Conservation (phyloP, 2,113 vertebrate species). For the Antennarius striatus region DNA sequence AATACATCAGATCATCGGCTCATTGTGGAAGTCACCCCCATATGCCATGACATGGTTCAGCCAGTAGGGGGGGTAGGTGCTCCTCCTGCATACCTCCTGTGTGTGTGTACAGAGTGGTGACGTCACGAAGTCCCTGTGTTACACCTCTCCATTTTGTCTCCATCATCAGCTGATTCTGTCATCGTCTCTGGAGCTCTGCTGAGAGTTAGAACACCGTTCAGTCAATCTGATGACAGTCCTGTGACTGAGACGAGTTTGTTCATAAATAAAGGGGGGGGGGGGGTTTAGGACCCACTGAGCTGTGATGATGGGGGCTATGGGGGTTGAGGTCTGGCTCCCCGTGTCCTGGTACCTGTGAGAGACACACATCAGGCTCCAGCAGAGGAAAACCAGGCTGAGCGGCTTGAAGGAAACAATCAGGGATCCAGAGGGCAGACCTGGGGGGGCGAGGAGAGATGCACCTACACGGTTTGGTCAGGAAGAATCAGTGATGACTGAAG, state of each 20-base stretch:
- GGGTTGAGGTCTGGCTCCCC: conserved; percentile 13
- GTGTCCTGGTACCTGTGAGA: conserved; percentile 22
- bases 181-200: too few species aligned
- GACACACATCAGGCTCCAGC: conserved; percentile 46
- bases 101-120: neutral
- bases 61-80: conserved; percentile 78
- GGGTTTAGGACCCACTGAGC: conserved; percentile 42
- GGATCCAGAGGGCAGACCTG: conserved; percentile 9
- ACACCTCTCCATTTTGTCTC: too few species aligned
- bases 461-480: neutral
- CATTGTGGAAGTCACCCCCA: neutral
- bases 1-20: too few species aligned
- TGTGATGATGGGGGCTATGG: conserved; percentile 20
- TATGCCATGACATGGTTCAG: conserved; percentile 46
- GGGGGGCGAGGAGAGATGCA: neutral
- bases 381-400: conserved; percentile 47
- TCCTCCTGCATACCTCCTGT: conserved; percentile 39
- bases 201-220: neutral
- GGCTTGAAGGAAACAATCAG: conserved; percentile 55
- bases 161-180: too few species aligned
- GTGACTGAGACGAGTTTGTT: conserved; percentile 9
- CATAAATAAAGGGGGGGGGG: neutral
- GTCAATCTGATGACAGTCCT: conserved; percentile 1
- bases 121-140: too few species aligned
- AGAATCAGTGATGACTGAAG: neutral